Percentiles rank a stretch among this genome's conserved stretches.
Conservation (phyloP, 2,888 invertebrate genomes). For the Hydrotaea cyrtoneurina region DNA sequence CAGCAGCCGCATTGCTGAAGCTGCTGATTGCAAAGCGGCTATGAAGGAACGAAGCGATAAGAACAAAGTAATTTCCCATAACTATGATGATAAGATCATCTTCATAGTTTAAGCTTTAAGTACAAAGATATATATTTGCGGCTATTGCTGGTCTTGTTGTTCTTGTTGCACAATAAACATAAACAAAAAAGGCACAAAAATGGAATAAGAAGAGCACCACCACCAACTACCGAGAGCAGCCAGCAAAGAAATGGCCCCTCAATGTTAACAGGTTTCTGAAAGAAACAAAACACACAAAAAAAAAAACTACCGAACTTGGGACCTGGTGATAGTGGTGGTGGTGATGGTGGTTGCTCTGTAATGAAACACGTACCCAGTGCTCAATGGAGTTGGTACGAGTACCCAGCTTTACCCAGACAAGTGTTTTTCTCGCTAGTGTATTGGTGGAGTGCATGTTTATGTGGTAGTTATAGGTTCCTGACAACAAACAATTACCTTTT, state of each 20-base stretch:
- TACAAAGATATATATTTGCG: constrained; percentile 13
- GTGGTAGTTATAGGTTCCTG: constrained; percentile 33
- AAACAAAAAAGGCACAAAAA: constrained; percentile 2
- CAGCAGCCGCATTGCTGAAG: constrained; percentile 37
- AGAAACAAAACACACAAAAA: constrained; percentile 3
- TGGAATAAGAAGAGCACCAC: constrained; percentile 15
- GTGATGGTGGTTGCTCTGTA: neutral
- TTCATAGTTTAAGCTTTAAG: constrained; percentile 50
- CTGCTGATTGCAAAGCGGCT: constrained; percentile 8
- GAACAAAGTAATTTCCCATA: constrained; percentile 67
- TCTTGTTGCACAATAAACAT: constrained; percentile 38
- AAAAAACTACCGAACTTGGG: neutral
- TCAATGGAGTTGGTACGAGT: neutral
- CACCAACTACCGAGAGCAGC: neutral
- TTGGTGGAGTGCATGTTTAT: constrained; percentile 6
- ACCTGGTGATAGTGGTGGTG: neutral
- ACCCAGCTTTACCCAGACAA: neutral
- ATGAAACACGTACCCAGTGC: constrained; percentile 30
- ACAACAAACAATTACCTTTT: constrained; percentile 52
- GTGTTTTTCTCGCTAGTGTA: neutral
- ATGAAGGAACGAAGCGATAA: constrained; percentile 47
- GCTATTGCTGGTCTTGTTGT: constrained; percentile 14
- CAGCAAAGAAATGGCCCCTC: neutral
- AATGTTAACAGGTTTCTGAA: constrained; percentile 27
- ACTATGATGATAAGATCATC: constrained; percentile 67